Base-by-base conservation (phyloP, 2,113 vertebrate genomes). In the Calyptommatus sinebrachiatus region DNA sequence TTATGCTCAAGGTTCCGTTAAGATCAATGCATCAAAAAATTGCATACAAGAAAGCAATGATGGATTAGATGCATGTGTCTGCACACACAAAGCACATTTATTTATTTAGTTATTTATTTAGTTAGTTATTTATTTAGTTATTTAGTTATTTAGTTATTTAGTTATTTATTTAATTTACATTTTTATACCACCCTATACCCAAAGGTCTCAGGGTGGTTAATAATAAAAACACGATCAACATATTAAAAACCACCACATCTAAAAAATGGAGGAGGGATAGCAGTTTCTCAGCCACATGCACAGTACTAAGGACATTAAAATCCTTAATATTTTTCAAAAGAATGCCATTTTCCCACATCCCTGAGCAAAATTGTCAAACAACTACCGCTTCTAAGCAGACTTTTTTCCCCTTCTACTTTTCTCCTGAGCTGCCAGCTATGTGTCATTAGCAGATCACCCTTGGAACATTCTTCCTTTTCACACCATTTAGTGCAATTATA, bases 371-470 rank as follows among this genome's bases (percentile, higher is more conserved):
- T 10, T 14, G 45, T 8, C 20, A 75, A 74, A 84, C 83, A 90
- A 83, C 31, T 67, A 46, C 26, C 67, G 57, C 76, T n/a, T 26
- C 26, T 66, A 35, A 66, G 20, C 50, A 46, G n/a, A 8, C n/a
- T n/a, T 35, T 79, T n/a, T 2, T 2, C n/a, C n/a, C 3, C 57
- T 26, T 28, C 0, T n/a, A 45, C 31, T 87, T 73, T 4, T 0
- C 8, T 81, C 21, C 9, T 69, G 60, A 41, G 82, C 22, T 88
- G 74, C 22, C 71, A 61, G 46, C 76, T 83, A 82, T 79, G 75
- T 46, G 18, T 81, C 16, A 86, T 92, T 91, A 86, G 46, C 61
- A 0, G 86, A 85, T 74, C 88, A 92, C 85, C 76, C 83, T 88
- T 21, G 21, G 87, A 91, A 87, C 24, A 81, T 85, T 72, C 73